Conservation (phyloP, 1,140 invertebrate species). For the Eriosoma lanigerum region DNA sequence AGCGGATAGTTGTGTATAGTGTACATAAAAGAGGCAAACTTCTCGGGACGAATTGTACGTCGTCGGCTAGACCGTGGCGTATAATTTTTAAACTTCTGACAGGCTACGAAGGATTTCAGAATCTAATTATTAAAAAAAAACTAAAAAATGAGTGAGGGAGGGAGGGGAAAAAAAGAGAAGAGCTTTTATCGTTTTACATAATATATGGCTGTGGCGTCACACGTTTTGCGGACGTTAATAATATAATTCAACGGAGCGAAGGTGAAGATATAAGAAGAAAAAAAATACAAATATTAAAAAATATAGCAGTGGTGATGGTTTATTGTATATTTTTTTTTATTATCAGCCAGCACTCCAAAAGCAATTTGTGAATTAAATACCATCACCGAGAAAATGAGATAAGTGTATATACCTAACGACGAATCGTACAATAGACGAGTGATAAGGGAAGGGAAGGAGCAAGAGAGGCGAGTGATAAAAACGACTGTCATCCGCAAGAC, state of each 20-base stretch:
- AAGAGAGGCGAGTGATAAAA: too few relatives aligned
- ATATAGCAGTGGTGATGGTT: conserved; percentile 1
- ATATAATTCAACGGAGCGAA: conserved; percentile 5
- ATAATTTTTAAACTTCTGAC: conserved; percentile 52
- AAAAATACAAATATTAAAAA: too few relatives aligned
- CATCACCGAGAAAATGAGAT: not conserved
- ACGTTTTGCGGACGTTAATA: conserved; percentile 27
- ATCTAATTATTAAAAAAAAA: conserved; percentile 47
- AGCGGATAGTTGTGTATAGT: not conserved
- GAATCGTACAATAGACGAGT: not conserved
- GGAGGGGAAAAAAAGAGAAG: not conserved
- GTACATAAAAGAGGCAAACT: conserved; percentile 25
- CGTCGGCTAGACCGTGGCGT: conserved; percentile 31
- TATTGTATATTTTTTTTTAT: conserved; percentile 7
- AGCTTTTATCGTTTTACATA: conserved; percentile 28
- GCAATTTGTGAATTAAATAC: conserved; percentile 50
- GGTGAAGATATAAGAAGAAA: not conserved
- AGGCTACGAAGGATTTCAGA: conserved; percentile 36
- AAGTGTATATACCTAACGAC: not conserved
- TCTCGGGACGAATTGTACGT: conserved; percentile 6
- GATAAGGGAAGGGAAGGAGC: not conserved
- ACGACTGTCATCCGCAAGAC: not conserved
- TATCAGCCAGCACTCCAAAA: conserved; percentile 20
- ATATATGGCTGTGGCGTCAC: conserved; percentile 24
- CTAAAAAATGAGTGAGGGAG: not conserved